Conservation (phyloP, 2,797 vertebrate genomes). For the Dendrocincla fuliginosa region DNA sequence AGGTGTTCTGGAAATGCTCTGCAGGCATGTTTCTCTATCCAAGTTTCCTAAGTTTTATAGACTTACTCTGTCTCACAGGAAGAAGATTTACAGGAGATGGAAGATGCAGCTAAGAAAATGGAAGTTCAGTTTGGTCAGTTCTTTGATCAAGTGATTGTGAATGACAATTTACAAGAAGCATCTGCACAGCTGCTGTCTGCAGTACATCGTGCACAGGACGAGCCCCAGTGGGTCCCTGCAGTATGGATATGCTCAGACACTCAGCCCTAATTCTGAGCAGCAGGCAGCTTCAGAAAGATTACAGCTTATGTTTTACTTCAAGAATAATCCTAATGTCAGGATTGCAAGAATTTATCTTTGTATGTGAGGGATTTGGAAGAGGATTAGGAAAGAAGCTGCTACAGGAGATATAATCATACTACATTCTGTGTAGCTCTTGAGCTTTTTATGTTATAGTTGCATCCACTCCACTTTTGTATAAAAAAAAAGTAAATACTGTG, state of each 20-base stretch:
- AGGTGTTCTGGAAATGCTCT: background rate
- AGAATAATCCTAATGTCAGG: slow-evolving; percentile 47
- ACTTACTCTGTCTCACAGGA: slow-evolving; percentile 76
- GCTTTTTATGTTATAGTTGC: slow-evolving; percentile 23
- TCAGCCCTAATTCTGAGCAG: slow-evolving; percentile 70
- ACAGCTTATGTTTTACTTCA: slow-evolving; percentile 46
- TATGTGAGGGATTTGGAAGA: slow-evolving; percentile 31
- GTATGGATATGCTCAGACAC: slow-evolving; percentile 86
- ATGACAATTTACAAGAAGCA: slow-evolving; percentile 86
- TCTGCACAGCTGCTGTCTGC: slow-evolving; percentile 81
- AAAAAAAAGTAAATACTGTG: background rate
- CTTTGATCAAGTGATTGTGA: slow-evolving; percentile 90
- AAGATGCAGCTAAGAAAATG: slow-evolving; percentile 85
- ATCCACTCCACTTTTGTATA: slow-evolving; percentile 56
- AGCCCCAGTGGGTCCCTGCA: slow-evolving; percentile 92
- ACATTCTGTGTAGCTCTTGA: background rate
- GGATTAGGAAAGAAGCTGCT: slow-evolving; percentile 44
- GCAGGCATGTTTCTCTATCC: background rate
- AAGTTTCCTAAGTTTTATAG: background rate
- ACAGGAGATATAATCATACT: background rate
- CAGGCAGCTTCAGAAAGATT: slow-evolving; percentile 25
- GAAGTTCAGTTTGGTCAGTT: slow-evolving; percentile 89
- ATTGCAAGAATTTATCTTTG: slow-evolving; percentile 48
- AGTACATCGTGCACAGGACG: slow-evolving; percentile 85
- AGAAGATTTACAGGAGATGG: slow-evolving; percentile 93